A percentile compares a stretch with the other conserved stretches of the same genome.
Conservation (phyloP, 1,140 invertebrate genomes). For the Pemphigus obesinymphae region DNA sequence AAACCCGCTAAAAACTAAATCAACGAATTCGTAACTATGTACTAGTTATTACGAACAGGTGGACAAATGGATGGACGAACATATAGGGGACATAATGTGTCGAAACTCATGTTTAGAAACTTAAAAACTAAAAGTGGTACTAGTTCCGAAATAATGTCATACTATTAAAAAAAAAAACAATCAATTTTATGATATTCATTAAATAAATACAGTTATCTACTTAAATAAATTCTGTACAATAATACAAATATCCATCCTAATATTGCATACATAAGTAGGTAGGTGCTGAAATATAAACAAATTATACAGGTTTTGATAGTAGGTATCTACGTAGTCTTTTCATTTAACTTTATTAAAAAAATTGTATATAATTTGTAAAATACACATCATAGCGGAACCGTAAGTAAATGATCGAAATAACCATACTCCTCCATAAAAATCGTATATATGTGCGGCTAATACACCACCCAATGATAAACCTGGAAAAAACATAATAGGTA, state of each 20-base stretch:
- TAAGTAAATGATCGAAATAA: constrained; percentile 16
- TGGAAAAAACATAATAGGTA: not conserved
- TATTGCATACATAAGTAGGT: too few relatives aligned
- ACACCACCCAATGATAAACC: constrained; percentile 23
- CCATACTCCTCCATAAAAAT: constrained; percentile 6
- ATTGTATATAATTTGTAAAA: not conserved
- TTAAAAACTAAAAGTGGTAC: too few relatives aligned
- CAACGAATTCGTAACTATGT: too few relatives aligned
- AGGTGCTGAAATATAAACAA: not conserved
- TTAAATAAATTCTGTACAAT: not conserved
- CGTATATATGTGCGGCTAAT: constrained; percentile 4
- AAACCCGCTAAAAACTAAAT: too few relatives aligned
- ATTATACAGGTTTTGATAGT: not conserved
- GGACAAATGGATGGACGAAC: too few relatives aligned
- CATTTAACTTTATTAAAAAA: not conserved
- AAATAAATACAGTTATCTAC: too few relatives aligned
- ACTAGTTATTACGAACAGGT: too few relatives aligned
- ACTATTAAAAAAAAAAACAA: not conserved
- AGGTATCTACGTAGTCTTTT: not conserved
- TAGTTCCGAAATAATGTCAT: too few relatives aligned
- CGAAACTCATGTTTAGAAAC: too few relatives aligned
- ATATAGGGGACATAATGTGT: too few relatives aligned
- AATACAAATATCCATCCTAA: too few relatives aligned
- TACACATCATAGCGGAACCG: not conserved
- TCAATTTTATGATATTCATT: not conserved